These are phyloP conservation scores for Amorpha juglandis DNA, from an alignment of 2,888 invertebrate species.

Conservation along the genomic window DNA sequence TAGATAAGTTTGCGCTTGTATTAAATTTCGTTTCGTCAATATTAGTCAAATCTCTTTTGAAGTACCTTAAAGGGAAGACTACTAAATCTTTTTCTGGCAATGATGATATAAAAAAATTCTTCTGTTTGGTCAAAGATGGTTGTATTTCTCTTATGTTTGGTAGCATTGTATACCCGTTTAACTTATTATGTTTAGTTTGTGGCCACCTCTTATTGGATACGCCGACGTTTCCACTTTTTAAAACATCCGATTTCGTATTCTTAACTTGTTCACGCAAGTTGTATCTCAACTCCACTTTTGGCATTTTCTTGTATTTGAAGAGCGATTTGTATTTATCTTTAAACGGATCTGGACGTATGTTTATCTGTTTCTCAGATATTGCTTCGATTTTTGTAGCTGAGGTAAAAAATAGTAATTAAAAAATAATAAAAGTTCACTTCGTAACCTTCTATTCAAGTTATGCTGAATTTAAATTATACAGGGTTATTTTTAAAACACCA, in stretches of 20 bases:
- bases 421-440: neutral
- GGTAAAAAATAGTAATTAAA: slow-evolving; percentile 24
- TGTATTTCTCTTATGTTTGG: slow-evolving; percentile 29
- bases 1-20: slow-evolving; percentile 44
- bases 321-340: slow-evolving; percentile 61
- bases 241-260: slow-evolving; percentile 55
- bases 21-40: slow-evolving; percentile 42
- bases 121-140: slow-evolving; percentile 24
- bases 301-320: slow-evolving; percentile 61
- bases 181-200: slow-evolving; percentile 46
- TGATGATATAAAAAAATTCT: slow-evolving; percentile 41
- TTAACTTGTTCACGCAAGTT: slow-evolving; percentile 68
- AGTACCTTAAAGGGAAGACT: slow-evolving; percentile 50
- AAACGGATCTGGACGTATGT: slow-evolving; percentile 55
- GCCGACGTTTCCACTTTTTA: slow-evolving; percentile 53
- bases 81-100: slow-evolving; percentile 36
- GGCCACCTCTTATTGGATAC: slow-evolving; percentile 68
- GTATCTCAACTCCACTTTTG: slow-evolving; percentile 66
- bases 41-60: slow-evolving; percentile 59
- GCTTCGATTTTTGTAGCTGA: slow-evolving; percentile 35
- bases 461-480: too few species aligned
- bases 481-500: too few species aligned
- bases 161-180: slow-evolving; percentile 39
- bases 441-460: too few species aligned
- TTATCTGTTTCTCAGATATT: slow-evolving; percentile 23